Base-by-base conservation (phyloP, 2,888 invertebrate species). In the Rhingia campestris region DNA sequence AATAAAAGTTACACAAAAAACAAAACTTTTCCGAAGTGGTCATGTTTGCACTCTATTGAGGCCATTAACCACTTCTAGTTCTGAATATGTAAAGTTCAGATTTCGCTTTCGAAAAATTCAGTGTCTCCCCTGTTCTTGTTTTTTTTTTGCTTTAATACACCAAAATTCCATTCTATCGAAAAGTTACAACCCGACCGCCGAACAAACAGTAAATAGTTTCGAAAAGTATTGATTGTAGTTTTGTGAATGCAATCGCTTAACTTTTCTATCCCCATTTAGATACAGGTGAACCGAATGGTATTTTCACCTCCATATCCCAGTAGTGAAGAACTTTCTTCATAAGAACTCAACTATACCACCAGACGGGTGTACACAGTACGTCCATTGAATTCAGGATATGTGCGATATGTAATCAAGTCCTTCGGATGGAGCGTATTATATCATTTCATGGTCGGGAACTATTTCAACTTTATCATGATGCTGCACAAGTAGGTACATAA, bases 391-490 rank as follows among this genome's bases (percentile, higher is more conserved):
- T 49, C 9, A 37, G 30, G 56, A 64, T 54, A 54, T 73, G 63
- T 63, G 41, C 49, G 64, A 66, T 66, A 39, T 67, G 51, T 59
- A 56, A 58, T 45, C 47, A 41, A 54, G 61, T 76, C 66, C 59
- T 69, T 69, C 51, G 54, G 4, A 53, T 33, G 6, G 63, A 37
- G 22, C 64, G 49, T 63, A 64, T 74, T 41, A 39, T 56, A 70
- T 74, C 47, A 76, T 53, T 76, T 81, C 56, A 37, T 22, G 59
- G 63, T 22, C 59, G 61, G 37, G 49, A 75, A 64, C 70, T 66
- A 70, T 84, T 80, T 58, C 64, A 84, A 84, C 84, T 84, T 84
- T 80, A 84, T 74, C 84, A 80, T 75, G 63, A 69, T 82, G 63
- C 67, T 77, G 10, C 7, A 41, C 41, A 7, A 41, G 22, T 22